phyloP scores from a whole-genome alignment of 2,797 vertebrate genomes.

The Sebastes nivosus region DNA sequence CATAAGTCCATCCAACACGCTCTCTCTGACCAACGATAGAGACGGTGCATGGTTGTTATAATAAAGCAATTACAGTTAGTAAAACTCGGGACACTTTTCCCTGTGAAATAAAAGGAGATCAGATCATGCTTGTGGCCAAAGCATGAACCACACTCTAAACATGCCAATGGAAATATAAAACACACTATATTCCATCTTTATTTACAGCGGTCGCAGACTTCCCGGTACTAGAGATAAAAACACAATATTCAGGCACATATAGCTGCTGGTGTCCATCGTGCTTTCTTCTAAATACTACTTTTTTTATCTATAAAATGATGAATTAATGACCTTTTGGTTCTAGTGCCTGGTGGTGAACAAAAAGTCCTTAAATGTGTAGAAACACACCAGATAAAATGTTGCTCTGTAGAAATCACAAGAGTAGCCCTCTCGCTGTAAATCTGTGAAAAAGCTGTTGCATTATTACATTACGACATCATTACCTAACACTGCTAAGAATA shows the following conservation, averaged over 20 bases:
- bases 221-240: conserved; percentile 27
- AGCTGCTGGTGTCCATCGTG: not conserved
- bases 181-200: conserved; percentile 55
- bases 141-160: conserved; percentile 52
- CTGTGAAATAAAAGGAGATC: conserved; percentile 53
- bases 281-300: not conserved
- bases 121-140: conserved; percentile 55
- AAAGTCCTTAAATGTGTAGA: not conserved
- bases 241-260: not conserved
- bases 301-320: not conserved
- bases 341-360: not conserved
- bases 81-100: conserved; percentile 46
- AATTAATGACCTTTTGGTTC: not conserved
- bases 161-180: conserved; percentile 64
- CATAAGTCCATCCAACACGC: conserved; percentile 3
- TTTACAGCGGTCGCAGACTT: conserved; percentile 52
- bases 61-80: conserved; percentile 58
- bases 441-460: not conserved
- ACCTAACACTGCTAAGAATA: conserved; percentile 27
- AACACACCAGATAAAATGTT: not conserved
- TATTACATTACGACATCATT: conserved; percentile 6
- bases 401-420: not conserved
- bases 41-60: conserved; percentile 56
- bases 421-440: not conserved
- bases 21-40: not conserved